These are phyloP conservation scores for Nyctalus aviator DNA, from an alignment of 2,797 vertebrate species.

Conservation along the genomic window DNA sequence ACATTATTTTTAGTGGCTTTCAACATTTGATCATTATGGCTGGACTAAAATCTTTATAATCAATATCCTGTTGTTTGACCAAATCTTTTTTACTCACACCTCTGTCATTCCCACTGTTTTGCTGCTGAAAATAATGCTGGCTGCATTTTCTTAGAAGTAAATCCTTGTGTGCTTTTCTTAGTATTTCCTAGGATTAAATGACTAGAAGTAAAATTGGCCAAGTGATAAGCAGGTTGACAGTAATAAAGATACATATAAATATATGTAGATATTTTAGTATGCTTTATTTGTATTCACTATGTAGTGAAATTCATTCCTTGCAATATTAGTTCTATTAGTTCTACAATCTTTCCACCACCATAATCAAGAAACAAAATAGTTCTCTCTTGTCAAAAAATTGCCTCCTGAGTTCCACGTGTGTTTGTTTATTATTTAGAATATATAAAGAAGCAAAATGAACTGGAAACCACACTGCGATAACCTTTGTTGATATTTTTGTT, in stretches of 20 bases:
- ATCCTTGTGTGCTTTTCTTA: background rate
- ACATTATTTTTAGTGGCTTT: background rate
- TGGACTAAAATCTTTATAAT: slow-evolving; percentile 8
- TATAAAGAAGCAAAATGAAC: background rate
- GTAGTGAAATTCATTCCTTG: background rate
- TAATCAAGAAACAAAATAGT: background rate
- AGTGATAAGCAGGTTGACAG: background rate
- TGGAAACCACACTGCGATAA: background rate
- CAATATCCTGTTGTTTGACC: background rate
- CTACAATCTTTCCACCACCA: background rate
- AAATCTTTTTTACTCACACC: background rate
- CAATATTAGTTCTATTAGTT: background rate
- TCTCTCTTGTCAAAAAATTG: background rate
- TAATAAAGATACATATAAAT: background rate
- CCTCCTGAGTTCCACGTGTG: background rate
- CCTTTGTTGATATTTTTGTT: slow-evolving; percentile 2
- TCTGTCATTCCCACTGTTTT: background rate
- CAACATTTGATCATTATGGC: background rate
- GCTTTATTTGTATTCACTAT: background rate
- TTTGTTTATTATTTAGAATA: slow-evolving; percentile 51
- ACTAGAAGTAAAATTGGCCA: slow-evolving; percentile 22
- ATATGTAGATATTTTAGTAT: background rate
- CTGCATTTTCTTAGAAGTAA: background rate
- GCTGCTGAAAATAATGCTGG: slow-evolving; percentile 24
- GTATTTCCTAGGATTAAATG: slow-evolving; percentile 24